Evolutionary conservation across 2,888 invertebrate species (phyloP).

Genomic region (Endomychus coccineus): DNA sequence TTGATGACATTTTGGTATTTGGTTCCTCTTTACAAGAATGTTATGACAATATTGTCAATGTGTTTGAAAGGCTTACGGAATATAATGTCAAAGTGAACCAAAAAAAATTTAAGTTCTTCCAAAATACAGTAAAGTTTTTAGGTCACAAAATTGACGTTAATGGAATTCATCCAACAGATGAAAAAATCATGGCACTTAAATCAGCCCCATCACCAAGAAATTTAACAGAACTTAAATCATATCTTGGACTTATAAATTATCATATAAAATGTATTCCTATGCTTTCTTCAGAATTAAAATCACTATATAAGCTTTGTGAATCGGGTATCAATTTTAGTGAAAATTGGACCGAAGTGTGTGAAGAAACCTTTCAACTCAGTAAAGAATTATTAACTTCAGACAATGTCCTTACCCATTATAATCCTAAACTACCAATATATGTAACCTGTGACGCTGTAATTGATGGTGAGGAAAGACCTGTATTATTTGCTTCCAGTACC

Average conservation of each 20-base stretch:
- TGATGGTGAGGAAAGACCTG: too few relatives aligned
- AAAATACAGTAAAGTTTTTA: slow-evolving; percentile 23
- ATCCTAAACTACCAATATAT: slow-evolving; percentile 21
- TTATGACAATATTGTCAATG: slow-evolving; percentile 14
- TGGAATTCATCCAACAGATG: slow-evolving; percentile 14
- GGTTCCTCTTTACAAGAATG: slow-evolving; percentile 17
- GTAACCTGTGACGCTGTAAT: slow-evolving; percentile 22
- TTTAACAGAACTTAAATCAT: neutral
- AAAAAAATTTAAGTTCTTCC: slow-evolving; percentile 25
- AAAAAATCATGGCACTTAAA: slow-evolving; percentile 1
- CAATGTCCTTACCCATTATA: slow-evolving; percentile 19
- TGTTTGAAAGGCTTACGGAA: slow-evolving; percentile 19
- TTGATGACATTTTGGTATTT: slow-evolving; percentile 25
- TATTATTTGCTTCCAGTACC: too few relatives aligned
- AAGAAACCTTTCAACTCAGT: slow-evolving; percentile 19
- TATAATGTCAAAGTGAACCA: slow-evolving; percentile 24
- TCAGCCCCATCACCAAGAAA: slow-evolving; percentile 3
- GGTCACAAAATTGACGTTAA: slow-evolving; percentile 19
- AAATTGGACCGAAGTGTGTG: slow-evolving; percentile 19
- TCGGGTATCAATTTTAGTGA: too few relatives aligned
- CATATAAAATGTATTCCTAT: slow-evolving; percentile 22
- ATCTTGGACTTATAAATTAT: too few relatives aligned
- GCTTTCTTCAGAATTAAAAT: slow-evolving; percentile 19
- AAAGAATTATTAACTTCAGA: slow-evolving; percentile 20
- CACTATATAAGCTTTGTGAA: slow-evolving; percentile 16